Conservation (phyloP, 2,113 vertebrate genomes). For the Pseudopodoces humilis region DNA sequence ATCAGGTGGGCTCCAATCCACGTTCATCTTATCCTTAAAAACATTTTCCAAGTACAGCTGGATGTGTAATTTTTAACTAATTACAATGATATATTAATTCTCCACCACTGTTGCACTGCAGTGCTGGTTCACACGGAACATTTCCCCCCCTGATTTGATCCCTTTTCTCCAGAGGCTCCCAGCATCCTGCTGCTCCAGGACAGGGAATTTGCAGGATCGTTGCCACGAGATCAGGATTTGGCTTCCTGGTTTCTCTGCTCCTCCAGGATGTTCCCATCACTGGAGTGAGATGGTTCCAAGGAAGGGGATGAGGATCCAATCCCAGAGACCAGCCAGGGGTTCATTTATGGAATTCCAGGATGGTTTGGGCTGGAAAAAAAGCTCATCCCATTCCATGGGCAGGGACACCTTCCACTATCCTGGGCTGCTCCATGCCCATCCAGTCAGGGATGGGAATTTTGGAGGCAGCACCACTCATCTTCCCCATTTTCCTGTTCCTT, state of each 20-base stretch:
- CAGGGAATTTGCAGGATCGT: neutral
- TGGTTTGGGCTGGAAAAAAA: neutral
- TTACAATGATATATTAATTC: neutral
- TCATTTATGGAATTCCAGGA: neutral
- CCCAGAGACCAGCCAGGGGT: neutral
- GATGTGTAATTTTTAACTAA: neutral
- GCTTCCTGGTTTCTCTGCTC: neutral
- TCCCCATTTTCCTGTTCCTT: neutral
- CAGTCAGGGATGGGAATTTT: rapidly evolving
- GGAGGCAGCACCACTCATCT: neutral
- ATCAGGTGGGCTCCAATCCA: neutral
- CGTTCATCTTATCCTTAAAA: neutral
- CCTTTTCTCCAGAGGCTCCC: neutral
- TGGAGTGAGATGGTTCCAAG: neutral
- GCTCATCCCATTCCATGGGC: neutral
- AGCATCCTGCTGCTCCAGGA: neutral
- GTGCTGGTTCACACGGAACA: rapidly evolving
- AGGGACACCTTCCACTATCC: neutral
- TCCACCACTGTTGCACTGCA: rapidly evolving
- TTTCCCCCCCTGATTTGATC: neutral
- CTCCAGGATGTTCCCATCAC: neutral
- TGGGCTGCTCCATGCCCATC: neutral
- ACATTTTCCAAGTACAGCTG: neutral
- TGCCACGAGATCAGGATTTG: rapidly evolving
- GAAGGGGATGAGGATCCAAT: neutral